These are phyloP conservation scores for Platorchestia sp. DNA, from an alignment of 1,140 invertebrate genomes.

Conservation along the genomic window DNA sequence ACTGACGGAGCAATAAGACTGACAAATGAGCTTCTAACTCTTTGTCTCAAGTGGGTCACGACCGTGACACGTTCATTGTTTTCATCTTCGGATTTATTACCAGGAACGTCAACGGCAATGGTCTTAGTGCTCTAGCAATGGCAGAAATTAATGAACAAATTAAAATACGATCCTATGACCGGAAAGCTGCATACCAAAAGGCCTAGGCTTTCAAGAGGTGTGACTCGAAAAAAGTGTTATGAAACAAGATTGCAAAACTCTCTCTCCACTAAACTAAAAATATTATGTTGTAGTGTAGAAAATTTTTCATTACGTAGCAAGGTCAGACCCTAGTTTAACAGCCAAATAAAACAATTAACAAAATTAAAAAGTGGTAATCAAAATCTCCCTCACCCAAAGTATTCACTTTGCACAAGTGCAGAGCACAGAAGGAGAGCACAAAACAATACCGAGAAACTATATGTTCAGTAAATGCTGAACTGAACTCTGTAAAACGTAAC, in stretches of 20 bases:
- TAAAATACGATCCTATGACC: neutral
- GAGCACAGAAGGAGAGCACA: neutral
- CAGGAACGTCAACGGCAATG: neutral
- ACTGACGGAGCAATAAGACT: neutral
- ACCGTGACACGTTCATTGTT: neutral
- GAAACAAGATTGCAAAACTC: neutral
- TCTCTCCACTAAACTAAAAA: neutral
- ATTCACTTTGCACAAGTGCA: neutral
- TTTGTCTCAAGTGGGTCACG: neutral
- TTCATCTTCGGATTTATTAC: neutral
- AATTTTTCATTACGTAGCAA: neutral
- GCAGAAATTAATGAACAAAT: neutral
- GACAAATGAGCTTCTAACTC: neutral
- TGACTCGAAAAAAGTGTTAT: neutral
- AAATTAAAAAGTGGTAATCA: neutral
- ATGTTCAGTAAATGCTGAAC: neutral
- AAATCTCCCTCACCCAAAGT: neutral
- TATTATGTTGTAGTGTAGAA: neutral
- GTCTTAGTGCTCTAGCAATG: neutral
- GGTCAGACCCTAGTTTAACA: neutral
- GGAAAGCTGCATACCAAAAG: neutral
- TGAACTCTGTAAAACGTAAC: neutral
- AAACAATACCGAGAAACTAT: neutral
- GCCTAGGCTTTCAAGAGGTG: neutral
- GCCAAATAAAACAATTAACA: neutral